Evolutionary conservation across 2,797 vertebrate species (phyloP).

Genomic region (Rhyacichthys aspro): DNA sequence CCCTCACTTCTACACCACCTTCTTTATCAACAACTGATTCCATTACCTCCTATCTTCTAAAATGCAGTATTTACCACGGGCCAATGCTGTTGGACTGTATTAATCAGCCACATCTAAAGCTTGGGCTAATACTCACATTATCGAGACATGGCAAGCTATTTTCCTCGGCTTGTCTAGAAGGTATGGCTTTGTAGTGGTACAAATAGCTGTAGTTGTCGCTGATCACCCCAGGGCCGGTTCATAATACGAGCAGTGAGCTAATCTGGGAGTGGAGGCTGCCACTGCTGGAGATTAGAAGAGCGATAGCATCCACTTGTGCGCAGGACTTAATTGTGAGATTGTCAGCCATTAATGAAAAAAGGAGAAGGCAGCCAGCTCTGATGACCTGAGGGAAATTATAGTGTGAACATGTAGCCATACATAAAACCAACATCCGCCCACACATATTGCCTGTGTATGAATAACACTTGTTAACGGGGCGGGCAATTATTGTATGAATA

Average conservation of each 20-base stretch:
- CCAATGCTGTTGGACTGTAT: conserved; percentile 22
- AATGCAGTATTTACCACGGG: conserved; percentile 9
- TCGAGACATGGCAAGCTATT: conserved; percentile 53
- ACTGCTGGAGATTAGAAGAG: conserved; percentile 43
- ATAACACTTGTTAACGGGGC: conserved; percentile 22
- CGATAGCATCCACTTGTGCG: conserved; percentile 54
- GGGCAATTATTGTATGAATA: conserved; percentile 28
- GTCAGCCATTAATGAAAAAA: conserved; percentile 61
- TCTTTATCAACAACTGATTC: too few relatives aligned
- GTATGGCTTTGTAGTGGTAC: conserved; percentile 66
- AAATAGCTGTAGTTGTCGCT: conserved; percentile 68
- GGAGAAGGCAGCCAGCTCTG: conserved; percentile 28
- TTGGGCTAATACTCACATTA: conserved; percentile 63
- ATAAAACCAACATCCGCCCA: conserved; percentile 11
- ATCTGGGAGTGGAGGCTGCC: conserved; percentile 52
- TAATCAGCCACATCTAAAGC: conserved; percentile 67
- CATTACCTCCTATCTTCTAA: too few relatives aligned
- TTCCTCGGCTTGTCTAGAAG: conserved; percentile 60
- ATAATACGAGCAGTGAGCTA: conserved; percentile 56
- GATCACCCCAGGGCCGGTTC: conserved; percentile 52
- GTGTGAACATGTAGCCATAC: conserved; percentile 32
- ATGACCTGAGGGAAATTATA: conserved; percentile 47
- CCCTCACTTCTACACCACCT: too few relatives aligned
- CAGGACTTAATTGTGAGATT: conserved; percentile 53
- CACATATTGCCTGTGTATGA: conserved; percentile 12